Evolutionary conservation across 2,888 invertebrate species (phyloP), one percentile per base, ranked within the genome.

Genomic region (Dolomedes plantarius): DNA sequence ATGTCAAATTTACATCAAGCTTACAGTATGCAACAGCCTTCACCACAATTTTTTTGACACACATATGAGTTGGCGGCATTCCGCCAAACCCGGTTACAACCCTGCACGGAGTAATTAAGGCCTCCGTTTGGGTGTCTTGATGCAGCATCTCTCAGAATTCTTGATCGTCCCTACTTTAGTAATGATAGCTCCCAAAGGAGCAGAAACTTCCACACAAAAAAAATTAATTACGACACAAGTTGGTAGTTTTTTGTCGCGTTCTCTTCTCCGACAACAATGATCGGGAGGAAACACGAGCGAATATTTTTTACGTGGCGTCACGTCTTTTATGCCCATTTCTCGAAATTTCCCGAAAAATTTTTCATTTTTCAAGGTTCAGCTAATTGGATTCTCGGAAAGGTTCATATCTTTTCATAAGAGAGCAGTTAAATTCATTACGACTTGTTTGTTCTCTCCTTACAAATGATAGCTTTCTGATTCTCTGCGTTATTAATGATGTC

Each of bases 291-390:
- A 16, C 46, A 46, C 36, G 5, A 16, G 16, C 16, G 2, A 46
- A 16, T 46, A 16, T 46, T 46, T 46, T 46, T 46, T 46, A 16
- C 16, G 16, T 46, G 9, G 11, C 46, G 9, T 46, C 46, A 16
- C 16, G 2, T 46, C 46, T 46, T 46, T 46, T 46, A 46, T 46
- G 7, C 13, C 36, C 9, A 16, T 13, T 46, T 16, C 16, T 16
- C 9, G 16, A 46, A 46, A 46, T 13, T 46, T 6, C 16, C 16
- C 16, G 46, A 36, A 36, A 16, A 46, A 46, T 46, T 5, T 46
- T 46, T 46, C 23, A 56, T 56, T 56, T 56, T 56, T 56, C 23
- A 56, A 56, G 56, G 56, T 56, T 56, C 23, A 2, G 56, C 11
- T 19, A 56, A 23, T 56, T 56, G 3, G 56, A 3, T 56, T 56